Evolutionary conservation across 2,888 invertebrate genomes (phyloP).

Genomic region (Chloroclystis v-ata): DNA sequence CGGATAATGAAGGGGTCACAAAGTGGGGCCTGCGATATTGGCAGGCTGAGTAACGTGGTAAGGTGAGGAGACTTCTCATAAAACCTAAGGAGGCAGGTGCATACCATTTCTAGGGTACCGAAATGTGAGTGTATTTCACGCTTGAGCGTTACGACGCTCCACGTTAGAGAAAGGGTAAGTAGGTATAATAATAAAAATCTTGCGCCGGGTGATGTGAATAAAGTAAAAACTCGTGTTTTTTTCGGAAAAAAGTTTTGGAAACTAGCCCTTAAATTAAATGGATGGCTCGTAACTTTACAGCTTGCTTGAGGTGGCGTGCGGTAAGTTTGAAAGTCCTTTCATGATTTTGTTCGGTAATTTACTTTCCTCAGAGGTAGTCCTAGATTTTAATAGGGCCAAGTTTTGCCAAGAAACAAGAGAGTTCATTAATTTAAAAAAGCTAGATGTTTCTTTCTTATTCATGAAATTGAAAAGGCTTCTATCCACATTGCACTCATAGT

Average conservation of each 20-base stretch:
- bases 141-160: conserved; percentile 55
- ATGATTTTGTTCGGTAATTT: background rate
- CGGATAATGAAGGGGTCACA: conserved; percentile 75
- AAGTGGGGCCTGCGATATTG: conserved; percentile 74
- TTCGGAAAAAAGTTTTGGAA: conserved; percentile 27
- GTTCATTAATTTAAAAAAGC: too few relatives aligned
- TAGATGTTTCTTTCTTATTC: too few relatives aligned
- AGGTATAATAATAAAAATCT: conserved; percentile 69
- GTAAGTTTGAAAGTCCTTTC: background rate
- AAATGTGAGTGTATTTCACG: conserved; percentile 75
- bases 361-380: background rate
- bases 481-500: too few relatives aligned
- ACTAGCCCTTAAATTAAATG: conserved; percentile 24
- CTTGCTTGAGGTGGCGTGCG: background rate
- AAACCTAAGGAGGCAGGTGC: conserved; percentile 77
- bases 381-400: too few relatives aligned
- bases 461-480: too few relatives aligned
- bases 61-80: conserved; percentile 76
- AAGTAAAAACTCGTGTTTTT: conserved; percentile 47
- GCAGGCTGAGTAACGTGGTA: conserved; percentile 65
- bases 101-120: conserved; percentile 72
- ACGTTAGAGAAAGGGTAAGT: conserved; percentile 59
- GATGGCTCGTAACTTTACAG: conserved; percentile 14
- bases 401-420: too few relatives aligned
- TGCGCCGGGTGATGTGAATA: conserved; percentile 49